Percentiles rank a stretch among this genome's conserved stretches.
Evolutionary conservation across 2,113 vertebrate species (phyloP).

Genomic region (Vulpes vulpes): DNA sequence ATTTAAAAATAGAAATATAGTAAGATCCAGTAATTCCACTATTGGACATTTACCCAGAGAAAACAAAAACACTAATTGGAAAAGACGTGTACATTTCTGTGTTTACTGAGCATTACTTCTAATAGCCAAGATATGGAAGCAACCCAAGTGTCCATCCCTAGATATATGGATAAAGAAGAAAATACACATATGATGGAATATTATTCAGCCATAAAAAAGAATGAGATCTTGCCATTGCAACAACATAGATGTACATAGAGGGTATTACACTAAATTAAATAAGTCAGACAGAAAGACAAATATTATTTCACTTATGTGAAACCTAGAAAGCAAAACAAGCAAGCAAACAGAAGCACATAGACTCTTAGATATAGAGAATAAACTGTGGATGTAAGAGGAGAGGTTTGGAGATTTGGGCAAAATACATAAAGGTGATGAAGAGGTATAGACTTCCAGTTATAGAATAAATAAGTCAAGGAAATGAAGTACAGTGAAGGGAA

Average conservation of each 20-base stretch:
- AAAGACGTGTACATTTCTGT: background rate
- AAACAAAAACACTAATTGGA: background rate
- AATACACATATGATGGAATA: background rate
- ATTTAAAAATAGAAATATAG: background rate
- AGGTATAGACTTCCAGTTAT: background rate
- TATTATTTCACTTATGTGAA: background rate
- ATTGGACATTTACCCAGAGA: background rate
- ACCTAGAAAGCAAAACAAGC: background rate
- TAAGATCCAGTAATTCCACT: background rate
- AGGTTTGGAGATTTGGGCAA: background rate
- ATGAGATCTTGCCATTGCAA: background rate
- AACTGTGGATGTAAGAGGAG: background rate
- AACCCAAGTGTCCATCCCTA: background rate
- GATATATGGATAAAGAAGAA: background rate
- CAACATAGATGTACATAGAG: background rate
- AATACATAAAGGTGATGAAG: background rate
- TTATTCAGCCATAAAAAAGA: background rate
- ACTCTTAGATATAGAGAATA: background rate
- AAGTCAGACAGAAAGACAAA: background rate
- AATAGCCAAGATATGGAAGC: background rate
- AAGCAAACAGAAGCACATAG: background rate
- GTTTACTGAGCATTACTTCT: background rate
- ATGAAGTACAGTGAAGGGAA: background rate
- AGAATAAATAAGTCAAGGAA: background rate
- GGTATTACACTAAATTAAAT: background rate